Evolutionary conservation across 2,113 vertebrate genomes (phyloP), one percentile per base, ranked within the genome.

Genomic region (Panthera leo): DNA sequence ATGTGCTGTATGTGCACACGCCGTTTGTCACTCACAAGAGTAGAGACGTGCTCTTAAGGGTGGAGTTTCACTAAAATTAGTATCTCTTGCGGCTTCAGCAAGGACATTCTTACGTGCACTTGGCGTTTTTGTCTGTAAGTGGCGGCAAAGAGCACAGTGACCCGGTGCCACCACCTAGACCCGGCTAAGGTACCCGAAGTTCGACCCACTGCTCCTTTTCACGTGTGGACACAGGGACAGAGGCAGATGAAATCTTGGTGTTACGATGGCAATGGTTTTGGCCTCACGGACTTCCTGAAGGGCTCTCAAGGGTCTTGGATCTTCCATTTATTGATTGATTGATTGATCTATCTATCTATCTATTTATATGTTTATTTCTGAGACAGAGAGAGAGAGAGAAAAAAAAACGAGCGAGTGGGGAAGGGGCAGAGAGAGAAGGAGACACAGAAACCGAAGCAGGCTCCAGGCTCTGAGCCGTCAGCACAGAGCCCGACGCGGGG

Each of bases 151-250:
- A 61, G 55, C 27, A 5, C 5, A 1, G 29, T 12, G 29, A 1
- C n/a, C 9, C 21, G 36, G 39, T 48, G 9, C 14, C 9, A 0
- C 48, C 0, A 0, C 12, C n/a, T 8, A 0, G 2, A 14, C 5
- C 12, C 5, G 31, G 14, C 88, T 76, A 0, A 7, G 53, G 53
- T 7, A 11, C 70, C 31, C 0, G 6, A 10, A 61, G 34, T 27
- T 2, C 10, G 15, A 2, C 39, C 45, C 23, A 2, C 23, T 16
- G 15, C 1, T 10, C 8, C 76, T 51, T 18, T 29, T 0, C 45
- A 2, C 8, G 1, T 0, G 19, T 34, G 45, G 31, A 23, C 39
- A 0, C 2, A 0, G 68, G 5, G 65, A 48, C 34, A 65, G 5
- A 65, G 82, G 70, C 61, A 55, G 15, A 13, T 80, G 1, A 1